phyloP scores from a whole-genome alignment of 1,140 invertebrate genomes.

The Oncopeltus fasciatus region DNA sequence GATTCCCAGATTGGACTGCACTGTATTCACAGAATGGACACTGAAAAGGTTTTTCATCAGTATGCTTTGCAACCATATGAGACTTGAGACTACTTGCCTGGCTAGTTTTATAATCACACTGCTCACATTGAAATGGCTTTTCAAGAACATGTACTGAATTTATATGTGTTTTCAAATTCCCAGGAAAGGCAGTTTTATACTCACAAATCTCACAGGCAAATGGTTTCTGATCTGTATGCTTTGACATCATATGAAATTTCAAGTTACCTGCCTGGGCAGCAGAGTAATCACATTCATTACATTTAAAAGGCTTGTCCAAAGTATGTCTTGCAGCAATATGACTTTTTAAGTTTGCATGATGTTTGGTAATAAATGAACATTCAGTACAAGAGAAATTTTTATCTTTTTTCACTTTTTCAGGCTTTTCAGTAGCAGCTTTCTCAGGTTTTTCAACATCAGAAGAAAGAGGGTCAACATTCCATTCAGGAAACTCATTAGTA shows the following conservation, averaged over 20 bases:
- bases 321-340: background rate
- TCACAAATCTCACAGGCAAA: background rate
- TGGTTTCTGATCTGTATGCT: constrained; percentile 1
- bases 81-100: background rate
- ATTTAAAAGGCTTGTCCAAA: background rate
- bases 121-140: background rate
- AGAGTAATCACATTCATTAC: background rate
- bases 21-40: background rate
- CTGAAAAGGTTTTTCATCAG: background rate
- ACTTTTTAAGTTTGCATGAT: background rate
- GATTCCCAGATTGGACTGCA: background rate
- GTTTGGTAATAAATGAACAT: background rate
- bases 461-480: background rate
- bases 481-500: background rate
- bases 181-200: background rate
- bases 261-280: background rate
- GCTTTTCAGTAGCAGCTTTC: background rate
- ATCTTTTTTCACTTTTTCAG: too few species aligned
- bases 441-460: background rate
- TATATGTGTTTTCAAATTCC: background rate
- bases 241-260: background rate
- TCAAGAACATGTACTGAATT: background rate
- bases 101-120: background rate
- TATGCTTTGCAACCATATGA: background rate
- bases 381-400: background rate